phyloP scores from a whole-genome alignment of 2,888 invertebrate genomes.

The Habrosyne pyritoides region DNA sequence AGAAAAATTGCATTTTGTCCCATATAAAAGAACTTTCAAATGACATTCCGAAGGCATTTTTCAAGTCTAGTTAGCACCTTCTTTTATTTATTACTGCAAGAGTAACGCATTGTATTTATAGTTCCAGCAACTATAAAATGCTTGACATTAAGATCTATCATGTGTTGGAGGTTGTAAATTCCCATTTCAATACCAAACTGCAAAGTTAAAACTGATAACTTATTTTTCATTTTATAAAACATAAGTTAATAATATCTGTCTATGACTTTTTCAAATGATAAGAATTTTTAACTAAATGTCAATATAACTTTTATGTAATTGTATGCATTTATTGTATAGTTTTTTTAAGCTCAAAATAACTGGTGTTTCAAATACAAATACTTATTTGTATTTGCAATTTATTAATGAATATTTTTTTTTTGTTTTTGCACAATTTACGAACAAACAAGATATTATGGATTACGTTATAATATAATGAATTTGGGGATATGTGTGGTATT shows the following conservation, averaged over 20 bases:
- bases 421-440: slow-evolving; percentile 27
- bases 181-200: too few species aligned
- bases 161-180: background rate
- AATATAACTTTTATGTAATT: background rate
- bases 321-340: slow-evolving; percentile 20
- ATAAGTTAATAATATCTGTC: too few species aligned
- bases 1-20: slow-evolving; percentile 5
- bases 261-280: too few species aligned
- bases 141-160: background rate
- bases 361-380: background rate
- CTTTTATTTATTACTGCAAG: background rate
- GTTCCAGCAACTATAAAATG: background rate
- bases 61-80: background rate
- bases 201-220: too few species aligned
- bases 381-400: too few species aligned
- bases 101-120: background rate
- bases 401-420: too few species aligned
- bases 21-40: background rate
- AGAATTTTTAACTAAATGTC: too few species aligned
- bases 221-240: too few species aligned
- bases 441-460: slow-evolving; percentile 22
- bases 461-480: slow-evolving; percentile 16
- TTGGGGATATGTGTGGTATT: slow-evolving; percentile 33
- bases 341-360: slow-evolving; percentile 1
- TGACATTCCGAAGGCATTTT: slow-evolving; percentile 7